These are phyloP conservation scores for Spongilla lacustris DNA, from an alignment of 37 sponge, comb jelly and placozoan species.

Conservation along the genomic window DNA sequence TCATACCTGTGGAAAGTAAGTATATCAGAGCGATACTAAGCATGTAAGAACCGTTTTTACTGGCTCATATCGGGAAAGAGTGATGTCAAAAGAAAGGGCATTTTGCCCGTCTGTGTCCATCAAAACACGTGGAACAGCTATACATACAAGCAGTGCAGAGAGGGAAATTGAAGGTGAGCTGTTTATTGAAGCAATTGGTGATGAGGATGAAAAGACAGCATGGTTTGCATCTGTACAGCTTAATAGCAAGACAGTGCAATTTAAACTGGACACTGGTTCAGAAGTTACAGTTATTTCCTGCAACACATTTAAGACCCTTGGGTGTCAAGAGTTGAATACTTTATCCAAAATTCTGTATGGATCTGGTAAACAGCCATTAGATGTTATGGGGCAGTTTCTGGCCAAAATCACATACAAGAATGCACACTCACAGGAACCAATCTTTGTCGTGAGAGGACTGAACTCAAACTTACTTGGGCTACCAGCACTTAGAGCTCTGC, in stretches of 20 bases:
- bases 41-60: no score
- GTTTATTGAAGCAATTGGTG: conserved; percentile 1
- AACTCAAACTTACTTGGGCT: conserved; percentile 46
- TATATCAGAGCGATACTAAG: no score
- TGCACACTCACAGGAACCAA: neutral
- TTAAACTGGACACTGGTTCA: conserved; percentile 73
- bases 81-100: conserved; percentile 37
- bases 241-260: neutral
- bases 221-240: conserved; percentile 36
- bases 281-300: conserved; percentile 58
- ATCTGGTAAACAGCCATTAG: conserved; percentile 19
- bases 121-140: conserved; percentile 21
- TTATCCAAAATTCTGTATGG: conserved; percentile 50
- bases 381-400: conserved; percentile 34
- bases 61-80: no score
- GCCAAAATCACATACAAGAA: neutral
- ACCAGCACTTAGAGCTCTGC: conserved; percentile 44
- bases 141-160: neutral
- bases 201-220: neutral
- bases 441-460: conserved; percentile 45
- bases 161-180: neutral
- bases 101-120: conserved; percentile 13
- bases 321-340: neutral
- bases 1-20: no score
- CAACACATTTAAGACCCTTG: conserved; percentile 26